These are phyloP conservation scores for Leucophora obtusa DNA, from an alignment of 2,888 invertebrate genomes.

Conservation along the genomic window DNA sequence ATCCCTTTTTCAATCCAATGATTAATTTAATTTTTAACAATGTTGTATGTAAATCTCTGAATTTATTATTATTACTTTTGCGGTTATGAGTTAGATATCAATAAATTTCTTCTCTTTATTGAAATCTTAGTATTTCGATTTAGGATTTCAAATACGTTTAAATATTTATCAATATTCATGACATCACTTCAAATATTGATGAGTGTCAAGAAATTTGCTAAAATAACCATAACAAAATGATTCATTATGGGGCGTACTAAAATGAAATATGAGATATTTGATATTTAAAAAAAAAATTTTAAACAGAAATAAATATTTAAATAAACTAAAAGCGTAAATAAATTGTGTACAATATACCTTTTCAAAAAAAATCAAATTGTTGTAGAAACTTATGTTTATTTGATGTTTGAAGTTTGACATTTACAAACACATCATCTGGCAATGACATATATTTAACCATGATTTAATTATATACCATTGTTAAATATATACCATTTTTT, in stretches of 20 bases:
- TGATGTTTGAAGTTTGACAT: no score
- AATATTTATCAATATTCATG: conserved; percentile 41
- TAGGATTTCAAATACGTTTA: conserved; percentile 9
- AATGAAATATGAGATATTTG: conserved; percentile 1
- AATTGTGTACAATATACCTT: background rate
- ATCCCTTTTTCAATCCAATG: background rate
- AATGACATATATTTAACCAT: no score
- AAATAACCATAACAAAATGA: conserved; percentile 28
- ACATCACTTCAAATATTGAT: conserved; percentile 21
- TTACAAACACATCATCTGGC: no score
- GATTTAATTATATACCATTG: no score
- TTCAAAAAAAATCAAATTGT: no score
- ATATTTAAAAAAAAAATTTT: background rate
- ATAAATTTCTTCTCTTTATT: conserved; percentile 3
- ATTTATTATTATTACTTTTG: conserved; percentile 27
- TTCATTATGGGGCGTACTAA: conserved; percentile 50
- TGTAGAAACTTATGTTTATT: no score
- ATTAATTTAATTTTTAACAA: conserved; percentile 17
- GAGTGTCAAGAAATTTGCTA: background rate
- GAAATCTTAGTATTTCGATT: conserved; percentile 20
- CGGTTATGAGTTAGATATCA: background rate
- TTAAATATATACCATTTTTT: no score
- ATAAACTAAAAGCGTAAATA: background rate
- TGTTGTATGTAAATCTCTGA: conserved; percentile 2
- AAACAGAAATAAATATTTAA: background rate